These are phyloP conservation scores for Notocelia uddmanniana DNA, from an alignment of 2,888 invertebrate genomes.

Conservation along the genomic window DNA sequence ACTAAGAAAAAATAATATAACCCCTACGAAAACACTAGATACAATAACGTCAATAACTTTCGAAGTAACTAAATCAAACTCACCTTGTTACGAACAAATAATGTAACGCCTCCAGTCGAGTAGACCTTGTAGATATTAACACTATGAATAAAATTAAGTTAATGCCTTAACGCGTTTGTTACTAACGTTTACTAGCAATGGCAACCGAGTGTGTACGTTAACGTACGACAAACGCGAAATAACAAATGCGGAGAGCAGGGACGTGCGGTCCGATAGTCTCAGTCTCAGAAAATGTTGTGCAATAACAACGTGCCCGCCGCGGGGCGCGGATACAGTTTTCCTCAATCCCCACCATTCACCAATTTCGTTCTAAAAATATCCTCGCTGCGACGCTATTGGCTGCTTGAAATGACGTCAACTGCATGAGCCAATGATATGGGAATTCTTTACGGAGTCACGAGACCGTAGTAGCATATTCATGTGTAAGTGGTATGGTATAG, in stretches of 20 bases:
- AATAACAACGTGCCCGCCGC: constrained; percentile 61
- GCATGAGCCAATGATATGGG: constrained; percentile 63
- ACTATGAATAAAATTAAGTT: constrained; percentile 34
- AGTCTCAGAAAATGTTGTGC: constrained; percentile 77
- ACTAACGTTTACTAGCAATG: constrained; percentile 23
- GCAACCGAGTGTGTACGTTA: constrained; percentile 9
- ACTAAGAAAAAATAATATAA: not conserved
- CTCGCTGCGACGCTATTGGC: constrained; percentile 64
- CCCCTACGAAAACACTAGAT: not conserved
- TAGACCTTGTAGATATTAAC: constrained; percentile 49
- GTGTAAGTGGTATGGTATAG: constrained; percentile 53
- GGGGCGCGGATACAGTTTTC: constrained; percentile 68
- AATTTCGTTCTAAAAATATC: constrained; percentile 80
- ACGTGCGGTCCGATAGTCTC: constrained; percentile 65
- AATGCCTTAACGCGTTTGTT: constrained; percentile 30
- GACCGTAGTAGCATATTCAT: constrained; percentile 61
- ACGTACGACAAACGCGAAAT: constrained; percentile 12
- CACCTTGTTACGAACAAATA: constrained; percentile 69
- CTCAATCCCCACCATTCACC: constrained; percentile 71
- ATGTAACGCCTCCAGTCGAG: constrained; percentile 61
- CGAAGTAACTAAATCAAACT: constrained; percentile 45
- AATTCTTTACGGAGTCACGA: constrained; percentile 69
- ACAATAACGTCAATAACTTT: too few relatives aligned
- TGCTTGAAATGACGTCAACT: constrained; percentile 71
- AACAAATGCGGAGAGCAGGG: constrained; percentile 46